Percentiles rank a stretch among this genome's conserved stretches.
Conservation (phyloP, 2,113 vertebrate species). For the Lonchura striata region DNA sequence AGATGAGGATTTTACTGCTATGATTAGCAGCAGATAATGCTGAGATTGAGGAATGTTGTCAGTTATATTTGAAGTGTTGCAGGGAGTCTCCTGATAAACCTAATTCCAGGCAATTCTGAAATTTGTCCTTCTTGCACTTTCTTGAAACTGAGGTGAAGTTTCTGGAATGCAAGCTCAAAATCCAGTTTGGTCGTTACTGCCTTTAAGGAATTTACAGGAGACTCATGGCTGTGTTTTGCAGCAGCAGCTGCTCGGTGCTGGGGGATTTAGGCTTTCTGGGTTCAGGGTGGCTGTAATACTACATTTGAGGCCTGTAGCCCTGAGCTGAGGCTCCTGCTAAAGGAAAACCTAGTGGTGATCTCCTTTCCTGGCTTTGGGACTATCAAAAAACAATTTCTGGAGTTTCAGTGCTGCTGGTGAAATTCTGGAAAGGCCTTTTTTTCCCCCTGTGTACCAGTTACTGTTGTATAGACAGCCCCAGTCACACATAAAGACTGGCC, state of each 20-base stretch:
- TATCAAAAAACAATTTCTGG: background rate
- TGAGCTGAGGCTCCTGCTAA: background rate
- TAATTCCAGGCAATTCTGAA: background rate
- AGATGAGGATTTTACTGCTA: background rate
- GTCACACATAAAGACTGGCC: background rate
- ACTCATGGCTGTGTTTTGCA: background rate
- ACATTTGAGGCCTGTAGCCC: background rate
- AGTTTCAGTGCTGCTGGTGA: background rate
- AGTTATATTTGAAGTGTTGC: background rate
- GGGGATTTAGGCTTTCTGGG: background rate
- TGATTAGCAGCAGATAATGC: background rate
- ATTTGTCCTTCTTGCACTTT: background rate
- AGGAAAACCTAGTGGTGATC: background rate
- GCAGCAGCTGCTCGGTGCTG: background rate
- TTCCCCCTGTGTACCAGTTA: background rate
- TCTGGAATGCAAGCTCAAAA: background rate
- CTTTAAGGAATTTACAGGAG: background rate
- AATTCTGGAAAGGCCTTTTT: background rate
- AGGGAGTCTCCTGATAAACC: background rate
- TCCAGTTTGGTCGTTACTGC: background rate
- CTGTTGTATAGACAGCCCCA: background rate
- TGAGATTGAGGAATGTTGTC: background rate
- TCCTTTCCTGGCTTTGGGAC: background rate
- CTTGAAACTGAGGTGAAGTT: background rate
- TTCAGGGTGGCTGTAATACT: background rate